Evolutionary conservation across 2,113 vertebrate species (phyloP), one percentile per base, ranked within the genome.

Genomic region (Ariopsis seemanni): DNA sequence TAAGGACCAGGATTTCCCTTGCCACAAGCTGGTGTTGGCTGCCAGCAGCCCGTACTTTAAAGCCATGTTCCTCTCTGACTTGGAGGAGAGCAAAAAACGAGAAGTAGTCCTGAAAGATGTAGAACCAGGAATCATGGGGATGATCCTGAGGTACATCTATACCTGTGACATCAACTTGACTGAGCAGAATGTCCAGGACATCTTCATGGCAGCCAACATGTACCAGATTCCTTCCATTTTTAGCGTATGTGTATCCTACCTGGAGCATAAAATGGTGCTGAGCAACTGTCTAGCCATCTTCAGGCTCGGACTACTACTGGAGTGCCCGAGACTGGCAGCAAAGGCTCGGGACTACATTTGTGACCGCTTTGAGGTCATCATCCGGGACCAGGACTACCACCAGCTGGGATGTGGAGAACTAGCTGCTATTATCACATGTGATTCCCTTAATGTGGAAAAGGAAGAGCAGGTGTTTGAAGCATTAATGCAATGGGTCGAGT

Each of bases 161-260:
- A 99, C 97, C 18, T 99, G 97, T 0, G 96, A 97, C 91, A 96
- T 99, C 84, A 95, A 97, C 14, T 95, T 99, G 90, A 98, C 97
- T 0, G 98, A 99, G 94, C 95, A 96, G 86, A 99, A 98, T 0
- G 98, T 99, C 85, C 97, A 99, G 94, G 98, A 98, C 82, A 95
- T 99, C 85, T 99, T 99, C 71, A 96, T 97, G 0, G 96, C 97
- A 4, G 98, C 98, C 18, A 99, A 99, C 87, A 93, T 98, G 92
- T 97, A 98, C 90, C 98, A 99, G 96, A 99, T 99, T 88, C 98
- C 98, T 0, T 99, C 98, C 8, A 97, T 99, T 90, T 99, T 99
- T 92, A 99, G 97, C 0, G 97, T 99, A 3, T 99, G 98, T 0
- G 96, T 99, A 84, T 99, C 98, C 84, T 99, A 97, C 93, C 92